A percentile compares a stretch with the other conserved stretches of the same genome.
Evolutionary conservation across 2,113 vertebrate species (phyloP).

Genomic region (Gymnogyps californianus): DNA sequence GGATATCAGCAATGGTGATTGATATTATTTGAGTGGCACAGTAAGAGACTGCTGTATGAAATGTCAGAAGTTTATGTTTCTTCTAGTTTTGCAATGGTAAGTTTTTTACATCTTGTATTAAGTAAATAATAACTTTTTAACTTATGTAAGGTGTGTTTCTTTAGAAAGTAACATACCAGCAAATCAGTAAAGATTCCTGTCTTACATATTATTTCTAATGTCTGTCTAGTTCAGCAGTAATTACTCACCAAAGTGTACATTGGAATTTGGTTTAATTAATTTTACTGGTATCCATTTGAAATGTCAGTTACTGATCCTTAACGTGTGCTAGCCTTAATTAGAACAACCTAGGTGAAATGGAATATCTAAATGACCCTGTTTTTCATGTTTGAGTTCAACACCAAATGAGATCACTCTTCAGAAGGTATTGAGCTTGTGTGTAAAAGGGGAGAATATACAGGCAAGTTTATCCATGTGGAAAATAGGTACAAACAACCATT

Average conservation of each 20-base stretch:
- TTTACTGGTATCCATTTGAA: not conserved
- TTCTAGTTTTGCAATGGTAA: conserved; percentile 67
- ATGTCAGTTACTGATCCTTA: not conserved
- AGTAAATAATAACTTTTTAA: not conserved
- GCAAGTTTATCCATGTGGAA: not conserved
- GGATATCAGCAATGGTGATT: conserved; percentile 56
- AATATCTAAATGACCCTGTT: not conserved
- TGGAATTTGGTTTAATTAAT: not conserved
- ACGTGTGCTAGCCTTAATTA: not conserved
- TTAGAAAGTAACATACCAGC: not conserved
- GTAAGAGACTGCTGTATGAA: conserved; percentile 35
- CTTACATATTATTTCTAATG: not conserved
- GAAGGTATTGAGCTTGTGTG: not conserved
- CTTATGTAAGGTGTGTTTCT: not conserved
- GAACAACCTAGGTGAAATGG: not conserved
- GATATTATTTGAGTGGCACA: conserved; percentile 27
- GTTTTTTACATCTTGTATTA: not conserved
- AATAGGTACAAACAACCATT: not conserved
- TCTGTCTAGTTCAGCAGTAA: not conserved
- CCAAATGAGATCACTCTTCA: not conserved
- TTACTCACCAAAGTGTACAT: not conserved
- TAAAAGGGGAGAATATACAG: not conserved
- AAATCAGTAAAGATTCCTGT: not conserved
- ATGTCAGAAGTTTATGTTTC: conserved; percentile 20
- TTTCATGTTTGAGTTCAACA: not conserved